phyloP scores from a whole-genome alignment of 2,113 vertebrate species.

The Oryzias celebensis region DNA sequence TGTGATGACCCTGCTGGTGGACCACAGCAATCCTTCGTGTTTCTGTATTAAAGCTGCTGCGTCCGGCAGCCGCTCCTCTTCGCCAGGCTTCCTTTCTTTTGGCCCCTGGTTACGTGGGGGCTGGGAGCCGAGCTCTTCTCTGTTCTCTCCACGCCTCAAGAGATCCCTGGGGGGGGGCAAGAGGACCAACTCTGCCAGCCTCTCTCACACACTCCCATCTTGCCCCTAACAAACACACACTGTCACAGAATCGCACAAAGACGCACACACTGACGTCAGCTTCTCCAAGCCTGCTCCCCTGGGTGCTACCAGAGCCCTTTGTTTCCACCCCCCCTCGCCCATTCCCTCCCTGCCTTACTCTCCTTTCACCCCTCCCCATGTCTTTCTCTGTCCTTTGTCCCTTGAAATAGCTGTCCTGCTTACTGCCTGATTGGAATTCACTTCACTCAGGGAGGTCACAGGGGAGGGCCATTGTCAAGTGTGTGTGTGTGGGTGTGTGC shows the following conservation, averaged over 20 bases:
- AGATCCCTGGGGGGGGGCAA: constrained; percentile 76
- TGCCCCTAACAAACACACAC: constrained; percentile 73
- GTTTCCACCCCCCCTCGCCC: constrained; percentile 81
- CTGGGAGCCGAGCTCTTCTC: constrained; percentile 55
- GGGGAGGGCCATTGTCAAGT: constrained; percentile 54
- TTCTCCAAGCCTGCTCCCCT: constrained; percentile 93
- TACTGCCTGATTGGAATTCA: constrained; percentile 83
- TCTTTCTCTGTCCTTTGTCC: constrained; percentile 81
- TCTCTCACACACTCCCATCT: constrained; percentile 94
- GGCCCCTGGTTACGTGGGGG: constrained; percentile 53
- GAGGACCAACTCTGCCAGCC: constrained; percentile 93
- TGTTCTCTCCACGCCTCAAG: constrained; percentile 70
- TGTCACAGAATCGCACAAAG: constrained; percentile 38
- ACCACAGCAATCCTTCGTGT: not conserved
- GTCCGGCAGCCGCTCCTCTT: constrained; percentile 24
- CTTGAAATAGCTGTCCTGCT: constrained; percentile 80
- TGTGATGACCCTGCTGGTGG: too few relatives aligned
- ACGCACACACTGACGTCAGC: constrained; percentile 87
- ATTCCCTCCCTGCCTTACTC: constrained; percentile 46
- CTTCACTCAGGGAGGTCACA: constrained; percentile 70
- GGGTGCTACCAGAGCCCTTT: constrained; percentile 87
- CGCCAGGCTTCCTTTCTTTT: constrained; percentile 29
- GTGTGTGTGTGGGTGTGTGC: constrained; percentile 62
- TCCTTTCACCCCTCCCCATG: constrained; percentile 86
- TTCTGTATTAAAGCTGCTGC: not conserved